phyloP scores from a whole-genome alignment of 2,888 invertebrate genomes.

The Calliphora vomitoria region DNA sequence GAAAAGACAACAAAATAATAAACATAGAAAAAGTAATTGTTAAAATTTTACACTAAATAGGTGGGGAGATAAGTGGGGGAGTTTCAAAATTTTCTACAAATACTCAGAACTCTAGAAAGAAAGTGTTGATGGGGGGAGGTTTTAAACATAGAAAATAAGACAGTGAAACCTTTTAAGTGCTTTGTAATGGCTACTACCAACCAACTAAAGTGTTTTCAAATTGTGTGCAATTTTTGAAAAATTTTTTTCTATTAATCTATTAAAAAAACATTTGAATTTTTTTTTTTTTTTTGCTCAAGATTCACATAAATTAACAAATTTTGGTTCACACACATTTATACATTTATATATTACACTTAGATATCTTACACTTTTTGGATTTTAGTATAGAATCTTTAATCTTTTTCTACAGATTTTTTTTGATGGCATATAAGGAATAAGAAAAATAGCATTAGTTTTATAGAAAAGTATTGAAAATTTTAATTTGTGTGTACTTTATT shows the following conservation, averaged over 20 bases:
- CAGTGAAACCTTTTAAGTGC: neutral
- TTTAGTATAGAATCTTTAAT: slow-evolving; percentile 81
- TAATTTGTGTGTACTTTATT: neutral
- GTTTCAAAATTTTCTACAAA: neutral
- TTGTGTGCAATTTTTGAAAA: slow-evolving; percentile 45
- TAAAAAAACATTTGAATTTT: slow-evolving; percentile 23
- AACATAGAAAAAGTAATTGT: neutral
- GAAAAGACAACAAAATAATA: slow-evolving; percentile 19
- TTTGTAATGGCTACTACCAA: neutral
- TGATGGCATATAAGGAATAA: slow-evolving; percentile 64
- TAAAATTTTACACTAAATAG: neutral
- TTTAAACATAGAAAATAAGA: neutral
- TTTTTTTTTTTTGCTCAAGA: slow-evolving; percentile 22
- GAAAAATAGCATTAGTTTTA: slow-evolving; percentile 74
- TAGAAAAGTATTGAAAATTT: neutral
- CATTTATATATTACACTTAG: slow-evolving; percentile 75
- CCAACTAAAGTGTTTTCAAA: slow-evolving; percentile 22
- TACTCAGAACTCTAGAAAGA: neutral
- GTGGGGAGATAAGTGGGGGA: neutral
- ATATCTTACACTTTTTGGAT: slow-evolving; percentile 84
- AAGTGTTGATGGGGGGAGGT: neutral
- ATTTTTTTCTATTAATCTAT: neutral
- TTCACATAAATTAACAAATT: slow-evolving; percentile 42
- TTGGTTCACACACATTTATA: slow-evolving; percentile 51
- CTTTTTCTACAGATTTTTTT: slow-evolving; percentile 79